phyloP scores from a whole-genome alignment of 2,888 invertebrate species.

The Ectropis crepuscularia region DNA sequence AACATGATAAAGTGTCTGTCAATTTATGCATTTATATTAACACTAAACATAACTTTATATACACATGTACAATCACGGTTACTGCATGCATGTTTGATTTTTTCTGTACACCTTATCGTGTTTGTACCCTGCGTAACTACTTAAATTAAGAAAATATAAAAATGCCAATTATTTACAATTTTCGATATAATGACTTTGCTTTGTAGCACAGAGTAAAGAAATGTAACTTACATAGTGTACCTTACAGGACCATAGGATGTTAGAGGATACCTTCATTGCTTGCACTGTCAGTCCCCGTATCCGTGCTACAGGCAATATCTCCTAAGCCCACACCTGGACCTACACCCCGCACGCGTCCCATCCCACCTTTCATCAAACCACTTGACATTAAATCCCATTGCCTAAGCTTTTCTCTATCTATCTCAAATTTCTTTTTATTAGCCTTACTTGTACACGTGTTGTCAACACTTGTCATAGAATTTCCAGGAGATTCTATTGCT shows the following conservation, averaged over 20 bases:
- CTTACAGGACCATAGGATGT: conserved; percentile 75
- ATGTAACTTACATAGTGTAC: conserved; percentile 79
- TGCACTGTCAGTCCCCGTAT: conserved; percentile 77
- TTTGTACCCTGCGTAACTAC: conserved; percentile 46
- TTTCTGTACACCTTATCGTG: conserved; percentile 72
- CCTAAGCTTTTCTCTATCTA: conserved; percentile 93
- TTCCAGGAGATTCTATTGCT: conserved; percentile 56
- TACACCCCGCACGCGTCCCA: conserved; percentile 71
- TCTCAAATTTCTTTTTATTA: conserved; percentile 83
- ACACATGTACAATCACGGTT: conserved; percentile 59
- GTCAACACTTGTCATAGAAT: conserved; percentile 41
- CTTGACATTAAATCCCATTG: conserved; percentile 96
- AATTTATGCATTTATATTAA: conserved; percentile 48
- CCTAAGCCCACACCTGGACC: conserved; percentile 66
- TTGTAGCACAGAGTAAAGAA: conserved; percentile 70
- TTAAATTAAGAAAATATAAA: conserved; percentile 36
- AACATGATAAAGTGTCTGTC: conserved; percentile 72
- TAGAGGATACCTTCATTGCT: conserved; percentile 83
- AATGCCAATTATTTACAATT: conserved; percentile 67
- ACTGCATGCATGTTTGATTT: conserved; percentile 64
- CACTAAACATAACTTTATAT: conserved; percentile 46
- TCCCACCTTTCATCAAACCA: conserved; percentile 86
- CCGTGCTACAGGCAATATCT: conserved; percentile 70
- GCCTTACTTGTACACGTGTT: conserved; percentile 43
- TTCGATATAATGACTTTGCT: conserved; percentile 72